Base-by-base conservation (phyloP, 2,888 invertebrate species). In the Siphonodentalium dalli region DNA sequence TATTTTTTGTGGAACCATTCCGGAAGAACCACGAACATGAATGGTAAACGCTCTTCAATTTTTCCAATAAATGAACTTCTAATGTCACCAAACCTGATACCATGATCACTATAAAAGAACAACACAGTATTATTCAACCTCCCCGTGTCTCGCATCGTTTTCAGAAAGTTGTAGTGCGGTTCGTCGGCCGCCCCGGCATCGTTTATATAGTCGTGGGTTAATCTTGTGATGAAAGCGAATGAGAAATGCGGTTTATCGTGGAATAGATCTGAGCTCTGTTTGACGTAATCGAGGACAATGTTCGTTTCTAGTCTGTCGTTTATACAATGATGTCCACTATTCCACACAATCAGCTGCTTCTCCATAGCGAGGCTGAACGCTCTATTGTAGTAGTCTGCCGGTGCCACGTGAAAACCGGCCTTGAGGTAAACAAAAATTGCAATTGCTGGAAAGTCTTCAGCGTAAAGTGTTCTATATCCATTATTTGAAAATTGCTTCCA, bases 1-100 rank as follows among this genome's bases (percentile, higher is more conserved):
- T 88, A 89, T 47, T 83, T 84, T 18, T 85, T 75, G 57, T 82
- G 84, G 82, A 92, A 90, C 85, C 89, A 88, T 18, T 84, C 78
- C 0, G 95, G 95, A 52, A 92, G 78, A 6, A 87, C 78, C 2
- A 91, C 80, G 66, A 89, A 88, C 34, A 92, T 84, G 63, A 93
- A 88, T 0, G 95, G 94, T 47, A 93, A 84, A 35, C 93, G 87
- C 78, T 93, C 94, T 80, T 95, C 95, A 75, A 93, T 84, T 76
- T 79, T 76, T 0, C 83, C 84, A 41, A 93, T 91, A 78, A 89
- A 90, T 0, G 93, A 93, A 66, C 86, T 84, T 9, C 93, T 85
- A 65, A 92, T 91, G 7, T 85, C 86, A 2, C 93, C 93, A 88
- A 90, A 93, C 57, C 94, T 84, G 54, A 93, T 88, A 0, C 95